Evolutionary conservation across 2,888 invertebrate species (phyloP).

Genomic region (Diabrotica balteata): DNA sequence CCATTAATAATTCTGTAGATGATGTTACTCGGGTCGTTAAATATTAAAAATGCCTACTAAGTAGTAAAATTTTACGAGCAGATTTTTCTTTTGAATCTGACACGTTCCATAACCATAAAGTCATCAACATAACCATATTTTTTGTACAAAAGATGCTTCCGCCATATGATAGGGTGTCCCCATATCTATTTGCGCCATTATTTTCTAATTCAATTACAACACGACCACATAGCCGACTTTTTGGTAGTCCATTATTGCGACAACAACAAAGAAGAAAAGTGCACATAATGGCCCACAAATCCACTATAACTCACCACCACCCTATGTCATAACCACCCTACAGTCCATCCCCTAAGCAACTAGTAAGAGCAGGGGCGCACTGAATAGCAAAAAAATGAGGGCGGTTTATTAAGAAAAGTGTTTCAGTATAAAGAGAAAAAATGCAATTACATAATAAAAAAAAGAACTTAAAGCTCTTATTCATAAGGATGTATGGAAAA

Average conservation of each 20-base stretch:
- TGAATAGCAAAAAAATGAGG: too few relatives aligned
- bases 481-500: too few relatives aligned
- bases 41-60: too few relatives aligned
- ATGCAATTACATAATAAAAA: neutral
- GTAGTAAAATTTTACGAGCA: too few relatives aligned
- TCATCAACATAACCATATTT: constrained; percentile 1
- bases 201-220: constrained; percentile 23
- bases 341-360: constrained; percentile 27
- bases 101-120: neutral
- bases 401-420: too few relatives aligned
- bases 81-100: neutral
- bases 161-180: constrained; percentile 3
- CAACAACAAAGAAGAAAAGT: constrained; percentile 24
- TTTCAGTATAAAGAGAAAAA: too few relatives aligned
- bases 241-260: constrained; percentile 24
- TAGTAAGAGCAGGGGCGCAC: constrained; percentile 7
- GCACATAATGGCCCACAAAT: constrained; percentile 31
- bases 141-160: neutral
- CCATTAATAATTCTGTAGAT: too few relatives aligned
- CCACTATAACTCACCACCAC: constrained; percentile 33
- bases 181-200: constrained; percentile 15
- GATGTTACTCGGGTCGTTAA: too few relatives aligned
- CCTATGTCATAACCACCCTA: constrained; percentile 27
- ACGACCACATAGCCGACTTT: constrained; percentile 20
- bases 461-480: neutral